A percentile compares a stretch with the other conserved stretches of the same genome.
phyloP scores from a whole-genome alignment of 2,797 vertebrate genomes.

The Amniataba percoides region DNA sequence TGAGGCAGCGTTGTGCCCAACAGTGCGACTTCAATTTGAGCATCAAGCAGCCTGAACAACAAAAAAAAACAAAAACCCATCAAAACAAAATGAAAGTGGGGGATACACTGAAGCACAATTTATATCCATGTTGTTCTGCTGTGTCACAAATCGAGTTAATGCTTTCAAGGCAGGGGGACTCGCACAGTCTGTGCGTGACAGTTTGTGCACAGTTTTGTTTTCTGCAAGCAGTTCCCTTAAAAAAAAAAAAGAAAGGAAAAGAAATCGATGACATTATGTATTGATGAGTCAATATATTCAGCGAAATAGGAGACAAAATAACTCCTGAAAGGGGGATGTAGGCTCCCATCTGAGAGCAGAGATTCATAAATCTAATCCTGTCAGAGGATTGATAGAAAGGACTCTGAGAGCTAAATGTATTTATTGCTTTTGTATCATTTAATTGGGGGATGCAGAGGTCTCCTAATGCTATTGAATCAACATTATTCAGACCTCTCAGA shows the following conservation, averaged over 20 bases:
- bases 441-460: conserved; percentile 36
- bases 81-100: conserved; percentile 34
- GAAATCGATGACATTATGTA: conserved; percentile 53
- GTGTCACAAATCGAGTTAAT: conserved; percentile 44
- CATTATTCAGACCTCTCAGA: conserved; percentile 38
- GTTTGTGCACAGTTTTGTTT: conserved; percentile 23
- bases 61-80: conserved; percentile 38
- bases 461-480: conserved; percentile 44
- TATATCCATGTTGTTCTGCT: conserved; percentile 31
- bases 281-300: conserved; percentile 61
- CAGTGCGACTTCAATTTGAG: conserved; percentile 26
- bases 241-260: too few relatives aligned
- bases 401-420: conserved; percentile 33
- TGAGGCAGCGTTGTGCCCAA: conserved; percentile 20
- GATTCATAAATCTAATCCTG: conserved; percentile 49
- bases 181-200: not conserved
- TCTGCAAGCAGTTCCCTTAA: conserved; percentile 25
- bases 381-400: conserved; percentile 36
- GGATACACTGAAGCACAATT: conserved; percentile 29
- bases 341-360: conserved; percentile 21
- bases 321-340: conserved; percentile 9
- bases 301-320: conserved; percentile 32
- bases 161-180: conserved; percentile 20
- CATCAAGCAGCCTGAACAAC: conserved; percentile 26
- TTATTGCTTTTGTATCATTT: conserved; percentile 59